Base-by-base conservation (phyloP, 1,140 invertebrate species). In the Sycobia sp. region DNA sequence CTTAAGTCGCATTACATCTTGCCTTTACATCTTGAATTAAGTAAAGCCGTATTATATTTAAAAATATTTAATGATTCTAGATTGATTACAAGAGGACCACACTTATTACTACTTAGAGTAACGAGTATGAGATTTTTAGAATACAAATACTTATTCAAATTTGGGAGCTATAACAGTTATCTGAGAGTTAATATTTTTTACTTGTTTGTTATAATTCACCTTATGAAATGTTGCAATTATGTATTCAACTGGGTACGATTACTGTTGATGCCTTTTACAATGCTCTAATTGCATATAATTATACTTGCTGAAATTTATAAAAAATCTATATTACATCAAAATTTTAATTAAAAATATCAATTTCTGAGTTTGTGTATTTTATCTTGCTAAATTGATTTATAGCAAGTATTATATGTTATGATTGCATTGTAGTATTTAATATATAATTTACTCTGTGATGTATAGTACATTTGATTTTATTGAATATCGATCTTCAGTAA, bases 381-480 rank as follows among this genome's bases (percentile, higher is more conserved):
- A 29, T 9, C 27, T 43, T 22, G 13, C 22, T 23, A 41, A 60
- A 51, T 14, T 39, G 23, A 8, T 20, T 5, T n/a, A 29, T 39
- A 53, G 23, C 13, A 22, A 29, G 22, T 36, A 27, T 61, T 55
- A 20, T 63, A 36, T 66, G 57, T 39, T 62, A 57, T 66, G 53
- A 39, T 54, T 59, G 62, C 56, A 67, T 65, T 66, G 57, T 53
- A 46, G 53, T 55, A 38, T 63, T 63, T 61, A 54, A 66, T 62
- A 53, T 36, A 69, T 66, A 72, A 49, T 67, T 72, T 70, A 70
- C 65, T 68, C 70, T 72, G 71, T 70, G 71, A 72, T 72, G 69
- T 72, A 55, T 39, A 56, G 34, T 32, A 49, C 38, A 22, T 47
- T 55, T 61, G 22, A 8, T 57, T 59, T 50, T 0, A 47, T 46